Evolutionary conservation across 1,140 invertebrate genomes (phyloP).

Genomic region (Drosophila trapezifrons): DNA sequence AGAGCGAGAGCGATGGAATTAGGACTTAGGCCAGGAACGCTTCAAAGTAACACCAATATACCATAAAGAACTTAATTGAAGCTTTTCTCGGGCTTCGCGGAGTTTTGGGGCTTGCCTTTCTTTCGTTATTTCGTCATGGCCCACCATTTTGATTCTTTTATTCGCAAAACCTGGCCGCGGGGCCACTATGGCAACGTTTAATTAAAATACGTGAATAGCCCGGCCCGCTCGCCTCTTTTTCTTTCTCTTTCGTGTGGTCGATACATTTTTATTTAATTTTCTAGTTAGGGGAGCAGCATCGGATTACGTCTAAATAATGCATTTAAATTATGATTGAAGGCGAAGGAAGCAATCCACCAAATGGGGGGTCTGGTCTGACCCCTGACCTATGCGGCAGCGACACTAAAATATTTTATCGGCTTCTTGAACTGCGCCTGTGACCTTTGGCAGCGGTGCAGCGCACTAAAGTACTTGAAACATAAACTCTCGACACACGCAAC

Average conservation of each 20-base stretch:
- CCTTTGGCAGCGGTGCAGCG: slow-evolving; percentile 45
- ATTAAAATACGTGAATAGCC: slow-evolving; percentile 59
- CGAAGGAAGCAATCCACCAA: slow-evolving; percentile 17
- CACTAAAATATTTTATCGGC: slow-evolving; percentile 68
- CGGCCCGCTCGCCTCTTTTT: slow-evolving; percentile 1
- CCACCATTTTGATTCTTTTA: slow-evolving; percentile 28
- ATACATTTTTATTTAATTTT: slow-evolving; percentile 27
- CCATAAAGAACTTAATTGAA: slow-evolving; percentile 67
- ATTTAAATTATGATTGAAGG: slow-evolving; percentile 33
- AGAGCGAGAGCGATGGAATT: neutral
- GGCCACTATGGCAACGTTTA: slow-evolving; percentile 73
- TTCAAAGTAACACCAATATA: slow-evolving; percentile 39
- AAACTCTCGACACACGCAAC: slow-evolving; percentile 50
- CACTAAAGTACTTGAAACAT: slow-evolving; percentile 42
- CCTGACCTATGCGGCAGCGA: slow-evolving; percentile 34
- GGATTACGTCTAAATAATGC: slow-evolving; percentile 33
- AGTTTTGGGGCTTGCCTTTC: slow-evolving; percentile 56
- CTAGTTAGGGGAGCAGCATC: slow-evolving; percentile 16
- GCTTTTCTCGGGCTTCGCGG: slow-evolving; percentile 53
- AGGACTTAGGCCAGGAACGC: neutral
- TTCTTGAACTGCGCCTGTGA: slow-evolving; percentile 63
- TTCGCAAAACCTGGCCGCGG: slow-evolving; percentile 35
- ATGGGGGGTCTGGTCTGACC: slow-evolving; percentile 19
- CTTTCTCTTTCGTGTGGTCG: neutral
- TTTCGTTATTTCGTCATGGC: slow-evolving; percentile 19